These are phyloP conservation scores for Cavia porcellus DNA, from an alignment of 2,113 vertebrate genomes.

Conservation along the genomic window DNA sequence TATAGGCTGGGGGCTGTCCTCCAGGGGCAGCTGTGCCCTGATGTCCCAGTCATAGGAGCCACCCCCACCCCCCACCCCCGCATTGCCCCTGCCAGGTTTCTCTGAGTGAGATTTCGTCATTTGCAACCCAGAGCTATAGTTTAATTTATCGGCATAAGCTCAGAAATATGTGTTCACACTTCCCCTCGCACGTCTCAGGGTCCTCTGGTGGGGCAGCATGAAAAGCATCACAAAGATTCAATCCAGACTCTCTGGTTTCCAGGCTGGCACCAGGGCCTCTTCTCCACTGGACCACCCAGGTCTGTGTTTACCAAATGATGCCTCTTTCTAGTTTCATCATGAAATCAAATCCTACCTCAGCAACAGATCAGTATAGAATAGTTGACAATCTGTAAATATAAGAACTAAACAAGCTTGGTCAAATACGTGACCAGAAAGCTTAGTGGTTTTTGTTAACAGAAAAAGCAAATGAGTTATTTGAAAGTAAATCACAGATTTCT, in stretches of 20 bases:
- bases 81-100: neutral
- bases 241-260: neutral
- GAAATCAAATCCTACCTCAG: conserved; percentile 37
- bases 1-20: neutral
- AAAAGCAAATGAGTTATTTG: conserved; percentile 54
- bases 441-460: conserved; percentile 38
- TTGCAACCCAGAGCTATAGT: neutral
- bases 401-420: neutral
- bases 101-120: conserved; percentile 5
- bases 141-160: neutral
- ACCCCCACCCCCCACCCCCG: neutral
- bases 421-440: conserved; percentile 17
- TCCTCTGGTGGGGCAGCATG: neutral
- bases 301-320: conserved; percentile 25
- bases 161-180: neutral
- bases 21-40: neutral
- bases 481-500: conserved; percentile 55
- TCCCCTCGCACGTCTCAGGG: neutral
- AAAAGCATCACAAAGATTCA: neutral
- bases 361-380: conserved; percentile 24
- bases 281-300: neutral
- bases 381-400: conserved; percentile 20
- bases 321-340: neutral
- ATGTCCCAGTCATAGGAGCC: neutral
- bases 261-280: neutral